Evolutionary conservation across 1,140 invertebrate genomes (phyloP), one percentile per base, ranked within the genome.

Genomic region (Atopsyche davidsoni): DNA sequence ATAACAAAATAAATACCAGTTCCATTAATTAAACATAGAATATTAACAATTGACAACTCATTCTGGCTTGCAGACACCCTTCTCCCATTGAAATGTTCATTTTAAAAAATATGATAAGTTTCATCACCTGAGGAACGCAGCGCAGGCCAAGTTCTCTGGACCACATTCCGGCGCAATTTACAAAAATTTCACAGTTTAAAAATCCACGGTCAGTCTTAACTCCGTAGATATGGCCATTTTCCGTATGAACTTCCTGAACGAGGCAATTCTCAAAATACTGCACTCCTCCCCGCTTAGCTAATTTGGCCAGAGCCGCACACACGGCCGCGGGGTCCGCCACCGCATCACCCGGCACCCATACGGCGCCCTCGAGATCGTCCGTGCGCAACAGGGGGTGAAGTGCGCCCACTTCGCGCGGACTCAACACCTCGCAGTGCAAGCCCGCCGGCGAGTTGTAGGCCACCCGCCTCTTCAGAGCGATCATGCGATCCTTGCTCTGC

Each of bases 111-210:
- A 31, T 31, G 9, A 31, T n/a, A n/a, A n/a, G n/a, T n/a, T n/a
- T n/a, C 25, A 28, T 28, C 6, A 87, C 83, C 55, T 74, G 73
- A 25, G 82, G 81, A 44, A 66, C 64, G 51, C 80, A 82, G 50
- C 68, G 68, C 48, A 85, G 67, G 18, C 83, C 84, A 24, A 87
- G 62, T 59, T 81, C 75, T 53, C 83, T 65, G 18, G 82, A 75
- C 83, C 83, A 86, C 82, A 85, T 81, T 58, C 84, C 85, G 52
- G 82, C 77, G 67, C 81, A 82, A 64, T 87, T 86, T 4, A 87
- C 74, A 63, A 88, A 85, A 65, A 81, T 81, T 69, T 87, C 80
- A 67, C 83, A 87, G 14, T 73, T 57, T 34, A 87, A 75, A 24
- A 61, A 67, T 41, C 85, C 85, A 53, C 65, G 59, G 45, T 70